Evolutionary conservation across 2,888 invertebrate species (phyloP).

Genomic region (Mythimna loreyi): DNA sequence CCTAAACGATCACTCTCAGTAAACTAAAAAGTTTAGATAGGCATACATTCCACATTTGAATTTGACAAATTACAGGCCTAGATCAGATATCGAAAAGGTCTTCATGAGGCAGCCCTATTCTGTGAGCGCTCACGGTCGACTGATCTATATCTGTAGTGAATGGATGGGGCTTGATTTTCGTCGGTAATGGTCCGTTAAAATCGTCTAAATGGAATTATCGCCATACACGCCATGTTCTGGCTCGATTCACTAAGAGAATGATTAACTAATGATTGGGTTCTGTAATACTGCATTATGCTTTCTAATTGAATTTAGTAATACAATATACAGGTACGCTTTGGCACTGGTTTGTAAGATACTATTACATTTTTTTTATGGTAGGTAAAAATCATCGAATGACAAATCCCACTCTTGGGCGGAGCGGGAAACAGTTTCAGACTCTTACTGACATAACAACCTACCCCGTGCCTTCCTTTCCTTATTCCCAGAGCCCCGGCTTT

Average conservation of each 20-base stretch:
- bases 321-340: not conserved
- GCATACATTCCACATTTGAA: not conserved
- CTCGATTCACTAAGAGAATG: slow-evolving; percentile 56
- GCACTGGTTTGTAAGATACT: too few species aligned
- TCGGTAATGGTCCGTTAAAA: slow-evolving; percentile 69
- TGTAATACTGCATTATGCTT: not conserved
- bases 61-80: not conserved
- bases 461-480: too few species aligned
- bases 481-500: too few species aligned
- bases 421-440: too few species aligned
- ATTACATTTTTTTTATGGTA: too few species aligned
- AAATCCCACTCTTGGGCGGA: too few species aligned
- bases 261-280: slow-evolving; percentile 35
- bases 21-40: too few species aligned
- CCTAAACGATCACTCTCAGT: too few species aligned
- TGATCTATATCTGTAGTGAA: not conserved
- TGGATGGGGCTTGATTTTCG: slow-evolving; percentile 57
- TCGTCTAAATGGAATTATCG: slow-evolving; percentile 68
- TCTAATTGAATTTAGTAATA: not conserved
- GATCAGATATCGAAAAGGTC: not conserved
- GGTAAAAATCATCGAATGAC: too few species aligned
- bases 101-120: too few species aligned
- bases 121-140: not conserved
- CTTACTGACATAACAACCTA: too few species aligned
- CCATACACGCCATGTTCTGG: slow-evolving; percentile 58